Evolutionary conservation across 2,113 vertebrate species (phyloP), one percentile per base, ranked within the genome.

Genomic region (Brachirus orientalis): DNA sequence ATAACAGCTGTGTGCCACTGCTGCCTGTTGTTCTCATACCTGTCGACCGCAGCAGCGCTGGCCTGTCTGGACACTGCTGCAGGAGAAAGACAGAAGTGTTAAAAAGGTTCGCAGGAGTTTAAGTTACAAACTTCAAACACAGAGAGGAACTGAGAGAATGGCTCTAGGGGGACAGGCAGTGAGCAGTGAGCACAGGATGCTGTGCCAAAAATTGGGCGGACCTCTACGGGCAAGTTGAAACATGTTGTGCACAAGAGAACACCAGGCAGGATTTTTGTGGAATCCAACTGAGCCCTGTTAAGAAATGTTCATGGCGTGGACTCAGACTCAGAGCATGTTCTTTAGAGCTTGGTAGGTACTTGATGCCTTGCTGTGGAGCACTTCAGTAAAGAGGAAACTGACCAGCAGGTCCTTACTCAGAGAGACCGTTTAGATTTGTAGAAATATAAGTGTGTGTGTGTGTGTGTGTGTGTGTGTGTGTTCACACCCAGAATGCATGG

Each of bases 1-100:
- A 93, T 86, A 14, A 91, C 85, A 6, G 90, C 79, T 0, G 88
- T 91, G 68, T 91, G 79, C n/a, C 52, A 72, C 52, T 91, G 86
- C 61, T 90, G 86, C 61, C 87, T 85, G 77, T 88, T 85, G 2
- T 59, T 84, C 41, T 92, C 91, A 28, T 87, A 76, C 63, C 80
- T 72, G 82, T 92, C 91, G 0, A 94, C 90, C 1, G 92, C 91
- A 10, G 93, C 93, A 1, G 92, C 74, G 0, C 73, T 74, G 36
- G 65, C 88, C 74, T 78, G 65, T 56, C 73, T 84, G 54, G 81
- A 88, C 68, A 85, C 44, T 50, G 70, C 93, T 94, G 72, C 11
- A 33, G 7, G 43, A 51, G 54, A 75, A 36, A 36, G 0, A 63
- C 6, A 18, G n/a, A 11, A n/a, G 0, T 19, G 5, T 8, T 10